Evolutionary conservation across 2,888 invertebrate genomes (phyloP), one percentile per base, ranked within the genome.

Genomic region (Uloborus plumipes): DNA sequence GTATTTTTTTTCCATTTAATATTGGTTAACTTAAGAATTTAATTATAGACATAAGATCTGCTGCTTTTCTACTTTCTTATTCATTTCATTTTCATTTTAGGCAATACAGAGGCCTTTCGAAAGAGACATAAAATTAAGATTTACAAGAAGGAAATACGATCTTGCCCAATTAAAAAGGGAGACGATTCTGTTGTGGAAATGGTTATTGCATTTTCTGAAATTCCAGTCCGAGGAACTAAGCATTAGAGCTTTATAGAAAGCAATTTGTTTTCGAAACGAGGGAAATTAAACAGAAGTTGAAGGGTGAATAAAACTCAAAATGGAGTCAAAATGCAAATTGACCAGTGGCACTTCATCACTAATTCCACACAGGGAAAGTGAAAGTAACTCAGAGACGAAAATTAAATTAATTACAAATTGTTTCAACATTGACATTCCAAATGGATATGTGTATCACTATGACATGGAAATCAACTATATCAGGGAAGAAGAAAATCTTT

Each of bases 341-440:
- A 2, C 53, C 51, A 55, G 22, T 22, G 26, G 31, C 20, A 26
- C 51, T 49, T 69, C 67, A 53, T 15, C 20, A 2, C 22, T 26
- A 4, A 26, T 70, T n/a, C 59, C 65, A 14, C 7, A n/a, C 11
- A 18, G 80, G 20, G 62, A 66, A 13, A 69, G 55, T 13, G 39
- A 47, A n/a, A 76, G 77, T 0, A 76, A 15, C 18, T 4, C 49
- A 6, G 84, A 81, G 0, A 61, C 61, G 26, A 49, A n/a, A 16
- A 69, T 76, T 18, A 61, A 31, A 15, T 51, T 84, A 7, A 31
- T 69, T 20, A 91, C 91, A 67, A 91, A 91, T 87, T 91, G 91
- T 86, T 91, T 91, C 87, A 89, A 89, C 82, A 89, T 91, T n/a
- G 88, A 89, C 61, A 90, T 91, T 79, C 91, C 91, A 11, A 89